Evolutionary conservation across 1,140 invertebrate genomes (phyloP).

Genomic region (Brachionus sp.): DNA sequence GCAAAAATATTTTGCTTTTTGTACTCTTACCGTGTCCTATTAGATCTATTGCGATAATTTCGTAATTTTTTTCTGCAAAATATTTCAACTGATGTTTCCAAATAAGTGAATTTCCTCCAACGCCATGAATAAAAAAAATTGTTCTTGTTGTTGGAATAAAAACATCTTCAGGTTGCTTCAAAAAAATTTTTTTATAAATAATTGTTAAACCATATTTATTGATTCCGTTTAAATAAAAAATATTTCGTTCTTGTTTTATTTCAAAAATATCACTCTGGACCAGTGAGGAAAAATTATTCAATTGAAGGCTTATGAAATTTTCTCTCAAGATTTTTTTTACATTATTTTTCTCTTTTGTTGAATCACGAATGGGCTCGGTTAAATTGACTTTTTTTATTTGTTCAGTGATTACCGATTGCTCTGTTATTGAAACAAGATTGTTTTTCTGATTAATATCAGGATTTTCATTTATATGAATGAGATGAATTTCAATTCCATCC

Average conservation of each 20-base stretch:
- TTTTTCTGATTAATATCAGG: neutral
- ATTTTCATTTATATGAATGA: neutral
- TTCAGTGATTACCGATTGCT: neutral
- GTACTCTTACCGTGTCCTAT: constrained; percentile 71
- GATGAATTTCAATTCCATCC: neutral
- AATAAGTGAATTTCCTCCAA: constrained; percentile 69
- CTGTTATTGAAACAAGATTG: neutral
- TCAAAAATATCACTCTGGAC: neutral
- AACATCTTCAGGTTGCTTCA: neutral
- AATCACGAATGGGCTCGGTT: neutral
- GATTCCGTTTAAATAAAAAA: neutral
- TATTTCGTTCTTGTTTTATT: neutral
- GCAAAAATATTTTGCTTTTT: constrained; percentile 63
- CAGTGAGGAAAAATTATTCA: neutral
- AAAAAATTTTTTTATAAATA: neutral
- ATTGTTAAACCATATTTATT: constrained; percentile 1
- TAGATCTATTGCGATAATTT: constrained; percentile 69
- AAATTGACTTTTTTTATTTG: neutral
- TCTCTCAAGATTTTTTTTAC: neutral
- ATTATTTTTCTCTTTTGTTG: neutral
- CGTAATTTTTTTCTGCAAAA: constrained; percentile 66
- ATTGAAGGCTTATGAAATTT: neutral
- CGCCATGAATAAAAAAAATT: constrained; percentile 70
- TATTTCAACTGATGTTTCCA: constrained; percentile 67
- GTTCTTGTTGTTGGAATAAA: neutral